Evolutionary conservation across 2,888 invertebrate genomes (phyloP).

Genomic region (Aplocera efformata): DNA sequence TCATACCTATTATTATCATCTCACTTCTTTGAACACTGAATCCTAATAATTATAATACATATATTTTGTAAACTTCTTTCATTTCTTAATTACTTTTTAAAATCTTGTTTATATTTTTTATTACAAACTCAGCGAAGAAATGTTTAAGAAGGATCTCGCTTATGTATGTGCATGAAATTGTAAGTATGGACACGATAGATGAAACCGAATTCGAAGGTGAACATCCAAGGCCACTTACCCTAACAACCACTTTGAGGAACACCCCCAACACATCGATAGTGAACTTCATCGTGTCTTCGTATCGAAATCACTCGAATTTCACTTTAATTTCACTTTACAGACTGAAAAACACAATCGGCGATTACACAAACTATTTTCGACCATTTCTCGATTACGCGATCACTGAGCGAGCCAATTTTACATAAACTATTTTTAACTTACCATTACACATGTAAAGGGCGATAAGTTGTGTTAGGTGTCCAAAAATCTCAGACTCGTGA

Average conservation of each 20-base stretch:
- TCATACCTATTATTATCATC: no score
- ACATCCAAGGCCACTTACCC: slow-evolving; percentile 52
- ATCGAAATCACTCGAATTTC: slow-evolving; percentile 41
- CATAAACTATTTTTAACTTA: slow-evolving; percentile 25
- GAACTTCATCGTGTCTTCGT: slow-evolving; percentile 68
- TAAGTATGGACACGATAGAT: not conserved
- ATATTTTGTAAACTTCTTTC: no score
- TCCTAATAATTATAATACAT: no score
- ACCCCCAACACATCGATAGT: slow-evolving; percentile 74
- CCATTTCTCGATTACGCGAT: slow-evolving; percentile 31
- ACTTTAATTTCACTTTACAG: slow-evolving; percentile 59
- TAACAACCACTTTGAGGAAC: slow-evolving; percentile 75
- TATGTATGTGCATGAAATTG: not conserved
- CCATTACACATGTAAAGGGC: slow-evolving; percentile 33
- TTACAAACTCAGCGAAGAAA: no score
- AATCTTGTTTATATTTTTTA: no score
- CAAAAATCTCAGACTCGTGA: slow-evolving; percentile 57
- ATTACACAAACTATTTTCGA: slow-evolving; percentile 34
- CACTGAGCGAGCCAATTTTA: slow-evolving; percentile 19
- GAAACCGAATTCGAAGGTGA: not conserved
- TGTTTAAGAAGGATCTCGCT: no score
- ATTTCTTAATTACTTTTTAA: no score
- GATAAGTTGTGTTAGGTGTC: slow-evolving; percentile 30
- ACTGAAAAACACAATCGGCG: slow-evolving; percentile 56
- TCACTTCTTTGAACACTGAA: no score